These are phyloP conservation scores for Diloba caeruleocephala DNA, from an alignment of 2,888 invertebrate species.

Conservation along the genomic window DNA sequence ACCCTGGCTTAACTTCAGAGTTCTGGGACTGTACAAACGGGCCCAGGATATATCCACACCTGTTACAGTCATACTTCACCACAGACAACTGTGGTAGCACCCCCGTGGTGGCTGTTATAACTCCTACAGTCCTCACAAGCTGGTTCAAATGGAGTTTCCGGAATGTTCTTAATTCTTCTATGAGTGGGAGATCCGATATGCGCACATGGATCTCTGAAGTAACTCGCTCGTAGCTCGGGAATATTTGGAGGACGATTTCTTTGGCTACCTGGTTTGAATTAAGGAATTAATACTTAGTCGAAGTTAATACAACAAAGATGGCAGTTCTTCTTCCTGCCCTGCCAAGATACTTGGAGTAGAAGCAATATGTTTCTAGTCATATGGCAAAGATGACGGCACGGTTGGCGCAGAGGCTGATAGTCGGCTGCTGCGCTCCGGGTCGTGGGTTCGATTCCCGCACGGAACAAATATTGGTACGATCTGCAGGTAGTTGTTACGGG, in stretches of 20 bases:
- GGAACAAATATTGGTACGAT: too few relatives aligned
- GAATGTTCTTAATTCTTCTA: slow-evolving; percentile 98
- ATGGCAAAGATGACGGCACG: too few relatives aligned
- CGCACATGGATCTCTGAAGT: slow-evolving; percentile 98
- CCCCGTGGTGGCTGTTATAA: slow-evolving; percentile 98
- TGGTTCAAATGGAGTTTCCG: slow-evolving; percentile 97
- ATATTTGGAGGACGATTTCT: slow-evolving; percentile 97
- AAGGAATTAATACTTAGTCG: too few relatives aligned
- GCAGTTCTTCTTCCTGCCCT: too few relatives aligned
- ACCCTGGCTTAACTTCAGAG: slow-evolving; percentile 97
- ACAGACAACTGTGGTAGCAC: slow-evolving; percentile 98
- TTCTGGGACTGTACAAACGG: slow-evolving; percentile 98
- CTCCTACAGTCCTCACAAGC: slow-evolving; percentile 95
- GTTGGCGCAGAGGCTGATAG: too few relatives aligned
- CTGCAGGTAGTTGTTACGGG: too few relatives aligned
- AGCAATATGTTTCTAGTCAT: too few relatives aligned
- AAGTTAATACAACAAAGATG: too few relatives aligned
- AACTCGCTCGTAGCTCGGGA: slow-evolving; percentile 98
- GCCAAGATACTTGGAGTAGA: too few relatives aligned
- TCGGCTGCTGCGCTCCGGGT: too few relatives aligned
- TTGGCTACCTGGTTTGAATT: slow-evolving; percentile 90
- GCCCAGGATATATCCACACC: slow-evolving; percentile 98
- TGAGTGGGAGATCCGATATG: slow-evolving; percentile 97
- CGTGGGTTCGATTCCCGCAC: too few relatives aligned
- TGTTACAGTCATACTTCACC: slow-evolving; percentile 98